Evolutionary conservation across 1,140 invertebrate genomes (phyloP).

Genomic region (Metaphire vulgaris): DNA sequence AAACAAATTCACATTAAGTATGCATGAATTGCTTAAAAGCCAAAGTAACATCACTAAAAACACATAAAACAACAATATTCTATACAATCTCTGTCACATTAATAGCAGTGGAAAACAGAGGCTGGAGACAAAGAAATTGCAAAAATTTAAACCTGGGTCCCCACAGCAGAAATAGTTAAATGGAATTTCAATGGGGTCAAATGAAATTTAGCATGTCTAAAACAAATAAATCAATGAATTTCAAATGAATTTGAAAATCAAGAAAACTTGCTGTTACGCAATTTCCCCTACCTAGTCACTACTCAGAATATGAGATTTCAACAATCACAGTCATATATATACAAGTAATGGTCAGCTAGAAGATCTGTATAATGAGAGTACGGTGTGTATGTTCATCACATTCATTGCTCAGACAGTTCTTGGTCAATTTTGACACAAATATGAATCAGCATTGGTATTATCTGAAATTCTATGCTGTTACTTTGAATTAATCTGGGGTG

Average conservation of each 20-base stretch:
- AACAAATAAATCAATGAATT: too few species aligned
- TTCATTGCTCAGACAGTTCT: neutral
- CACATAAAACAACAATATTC: neutral
- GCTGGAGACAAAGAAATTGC: neutral
- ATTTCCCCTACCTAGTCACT: too few species aligned
- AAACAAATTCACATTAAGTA: neutral
- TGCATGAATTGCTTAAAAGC: neutral
- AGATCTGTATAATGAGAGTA: neutral
- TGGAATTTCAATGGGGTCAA: too few species aligned
- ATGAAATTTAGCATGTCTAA: too few species aligned
- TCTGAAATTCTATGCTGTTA: too few species aligned
- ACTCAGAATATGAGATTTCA: too few species aligned
- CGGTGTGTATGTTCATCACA: neutral
- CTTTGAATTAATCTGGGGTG: neutral
- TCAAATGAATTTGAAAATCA: too few species aligned
- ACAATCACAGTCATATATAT: too few species aligned
- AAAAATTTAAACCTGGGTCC: too few species aligned
- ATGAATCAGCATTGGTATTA: neutral
- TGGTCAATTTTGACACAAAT: neutral
- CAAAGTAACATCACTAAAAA: neutral
- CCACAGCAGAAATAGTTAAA: too few species aligned
- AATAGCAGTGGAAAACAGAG: too few species aligned
- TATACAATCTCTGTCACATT: neutral
- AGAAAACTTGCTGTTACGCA: too few species aligned
- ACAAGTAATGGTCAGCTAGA: neutral